phyloP scores from a whole-genome alignment of 64 coral and sea anemone genomes.

The Actinia tenebrosa region DNA sequence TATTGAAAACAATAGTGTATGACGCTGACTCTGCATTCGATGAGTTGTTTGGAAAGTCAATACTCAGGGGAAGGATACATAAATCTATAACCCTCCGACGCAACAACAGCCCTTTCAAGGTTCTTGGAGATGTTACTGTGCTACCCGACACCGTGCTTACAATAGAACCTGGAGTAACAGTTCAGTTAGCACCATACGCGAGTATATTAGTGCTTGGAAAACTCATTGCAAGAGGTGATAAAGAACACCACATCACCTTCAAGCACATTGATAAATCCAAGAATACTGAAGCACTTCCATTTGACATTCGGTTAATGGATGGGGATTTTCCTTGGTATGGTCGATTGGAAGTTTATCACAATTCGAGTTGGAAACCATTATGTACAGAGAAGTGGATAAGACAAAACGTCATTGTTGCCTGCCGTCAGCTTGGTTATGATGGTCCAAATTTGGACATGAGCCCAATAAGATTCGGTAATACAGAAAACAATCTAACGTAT shows the following conservation, averaged over 20 bases:
- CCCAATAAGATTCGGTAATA: too few relatives aligned
- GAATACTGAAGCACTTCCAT: neutral
- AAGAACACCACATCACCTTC: neutral
- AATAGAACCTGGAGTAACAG: constrained; percentile 16
- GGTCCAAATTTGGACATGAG: neutral
- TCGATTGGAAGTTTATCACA: neutral
- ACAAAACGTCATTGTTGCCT: constrained; percentile 13
- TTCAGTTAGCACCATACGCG: neutral
- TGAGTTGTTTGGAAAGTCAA: neutral
- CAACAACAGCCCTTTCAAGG: neutral
- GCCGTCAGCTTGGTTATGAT: constrained; percentile 20
- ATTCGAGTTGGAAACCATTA: constrained; percentile 7
- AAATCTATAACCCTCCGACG: neutral
- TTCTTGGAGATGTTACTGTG: constrained; percentile 13
- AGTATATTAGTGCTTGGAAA: constrained; percentile 31
- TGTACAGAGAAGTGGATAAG: neutral
- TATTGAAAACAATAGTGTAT: neutral
- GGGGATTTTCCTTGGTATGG: constrained; percentile 23
- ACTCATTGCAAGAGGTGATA: neutral
- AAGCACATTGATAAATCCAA: neutral
- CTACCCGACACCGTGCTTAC: constrained; percentile 8
- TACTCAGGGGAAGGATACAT: constrained; percentile 14
- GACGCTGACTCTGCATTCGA: neutral
- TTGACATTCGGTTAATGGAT: constrained; percentile 1
- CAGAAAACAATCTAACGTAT: too few relatives aligned